Percentiles rank a stretch among this genome's conserved stretches.
These are phyloP conservation scores for Yponomeuta plumbellus DNA, from an alignment of 2,888 invertebrate species.

Conservation along the genomic window DNA sequence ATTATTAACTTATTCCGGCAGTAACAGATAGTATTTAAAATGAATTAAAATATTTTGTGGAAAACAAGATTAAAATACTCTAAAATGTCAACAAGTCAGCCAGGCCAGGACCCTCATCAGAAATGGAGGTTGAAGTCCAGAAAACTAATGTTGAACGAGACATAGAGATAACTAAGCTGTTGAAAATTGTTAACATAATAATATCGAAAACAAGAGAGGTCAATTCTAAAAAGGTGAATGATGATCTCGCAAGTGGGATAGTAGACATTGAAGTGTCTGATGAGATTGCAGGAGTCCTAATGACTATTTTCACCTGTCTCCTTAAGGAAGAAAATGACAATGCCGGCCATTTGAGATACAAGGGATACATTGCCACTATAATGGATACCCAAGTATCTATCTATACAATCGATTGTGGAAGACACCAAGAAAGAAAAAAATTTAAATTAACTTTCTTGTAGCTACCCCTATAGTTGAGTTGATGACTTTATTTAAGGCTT, in stretches of 20 bases:
- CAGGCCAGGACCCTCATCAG: too few species aligned
- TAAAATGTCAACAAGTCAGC: too few species aligned
- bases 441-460: not conserved
- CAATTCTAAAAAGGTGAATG: not conserved
- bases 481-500: not conserved
- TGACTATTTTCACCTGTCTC: slow-evolving; percentile 23
- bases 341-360: slow-evolving; percentile 18
- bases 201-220: slow-evolving; percentile 5
- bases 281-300: slow-evolving; percentile 21
- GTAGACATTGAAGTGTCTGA: slow-evolving; percentile 18
- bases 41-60: too few species aligned
- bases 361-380: slow-evolving; percentile 20
- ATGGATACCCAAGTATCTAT: slow-evolving; percentile 14
- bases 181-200: slow-evolving; percentile 13
- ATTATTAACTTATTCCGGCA: too few species aligned
- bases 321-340: slow-evolving; percentile 23
- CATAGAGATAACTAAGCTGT: slow-evolving; percentile 12
- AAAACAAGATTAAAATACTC: too few species aligned
- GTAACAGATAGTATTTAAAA: too few species aligned
- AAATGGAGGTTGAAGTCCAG: too few species aligned
- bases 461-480: not conserved
- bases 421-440: slow-evolving; percentile 15
- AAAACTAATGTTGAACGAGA: too few species aligned
- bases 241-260: not conserved
- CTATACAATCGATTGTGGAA: slow-evolving; percentile 19